These are phyloP conservation scores for Falco naumanni DNA, from an alignment of 2,797 vertebrate genomes.

Conservation along the genomic window DNA sequence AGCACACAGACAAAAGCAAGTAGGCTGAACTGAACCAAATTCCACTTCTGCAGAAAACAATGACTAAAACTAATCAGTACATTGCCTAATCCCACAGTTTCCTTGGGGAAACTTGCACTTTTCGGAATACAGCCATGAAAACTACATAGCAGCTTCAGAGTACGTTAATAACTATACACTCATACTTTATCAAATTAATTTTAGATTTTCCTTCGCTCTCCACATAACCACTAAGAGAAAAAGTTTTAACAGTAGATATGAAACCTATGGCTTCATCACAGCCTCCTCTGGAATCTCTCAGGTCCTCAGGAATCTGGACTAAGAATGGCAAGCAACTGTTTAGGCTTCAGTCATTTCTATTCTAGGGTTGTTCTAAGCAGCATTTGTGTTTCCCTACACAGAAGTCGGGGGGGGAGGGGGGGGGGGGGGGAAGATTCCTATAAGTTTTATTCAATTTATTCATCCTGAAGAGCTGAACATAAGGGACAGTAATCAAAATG, in stretches of 20 bases:
- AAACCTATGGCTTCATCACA: neutral
- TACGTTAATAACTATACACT: neutral
- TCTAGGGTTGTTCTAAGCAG: constrained; percentile 31
- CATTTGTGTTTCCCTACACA: neutral
- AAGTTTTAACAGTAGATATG: neutral
- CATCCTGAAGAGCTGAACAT: neutral
- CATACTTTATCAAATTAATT: neutral
- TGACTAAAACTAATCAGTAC: neutral
- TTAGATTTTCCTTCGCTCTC: neutral
- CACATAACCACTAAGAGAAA: neutral
- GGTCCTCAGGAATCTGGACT: constrained; percentile 33
- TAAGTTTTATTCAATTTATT: neutral
- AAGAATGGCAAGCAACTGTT: constrained; percentile 62
- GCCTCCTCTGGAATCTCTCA: constrained; percentile 29
- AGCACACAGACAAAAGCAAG: neutral
- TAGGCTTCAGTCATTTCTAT: constrained; percentile 57
- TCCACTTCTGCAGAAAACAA: neutral
- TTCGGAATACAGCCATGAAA: neutral
- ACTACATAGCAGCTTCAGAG: neutral
- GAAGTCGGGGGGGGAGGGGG: neutral
- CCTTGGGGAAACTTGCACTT: neutral
- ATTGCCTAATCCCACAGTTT: neutral
- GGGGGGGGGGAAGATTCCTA: neutral
- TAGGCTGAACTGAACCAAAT: neutral
- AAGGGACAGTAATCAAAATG: neutral